phyloP scores from a whole-genome alignment of 2,113 vertebrate genomes.

The Gymnarchus niloticus region DNA sequence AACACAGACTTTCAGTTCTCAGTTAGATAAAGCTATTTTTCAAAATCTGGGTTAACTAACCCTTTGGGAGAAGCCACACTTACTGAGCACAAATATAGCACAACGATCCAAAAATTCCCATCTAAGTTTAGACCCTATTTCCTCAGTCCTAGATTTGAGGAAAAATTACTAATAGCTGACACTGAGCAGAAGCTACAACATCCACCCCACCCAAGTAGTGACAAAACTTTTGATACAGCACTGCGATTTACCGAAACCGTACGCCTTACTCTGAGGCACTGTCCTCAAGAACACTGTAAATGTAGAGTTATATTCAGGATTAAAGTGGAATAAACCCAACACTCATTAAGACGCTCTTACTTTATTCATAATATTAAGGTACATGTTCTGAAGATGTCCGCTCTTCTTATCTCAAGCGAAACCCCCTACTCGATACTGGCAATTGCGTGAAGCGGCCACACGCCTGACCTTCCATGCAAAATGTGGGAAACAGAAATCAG shows the following conservation, averaged over 20 bases:
- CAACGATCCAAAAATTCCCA: constrained; percentile 17
- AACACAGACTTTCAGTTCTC: constrained; percentile 30
- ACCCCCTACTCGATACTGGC: background rate
- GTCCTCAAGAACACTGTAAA: background rate
- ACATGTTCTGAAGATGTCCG: background rate
- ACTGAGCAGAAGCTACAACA: background rate
- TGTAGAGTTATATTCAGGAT: background rate
- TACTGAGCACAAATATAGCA: constrained; percentile 27
- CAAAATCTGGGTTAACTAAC: constrained; percentile 45
- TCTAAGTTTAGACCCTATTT: constrained; percentile 29
- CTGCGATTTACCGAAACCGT: background rate
- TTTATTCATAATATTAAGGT: background rate
- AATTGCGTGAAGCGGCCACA: background rate
- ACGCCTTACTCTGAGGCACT: background rate
- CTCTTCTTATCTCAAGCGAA: background rate
- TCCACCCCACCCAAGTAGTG: background rate
- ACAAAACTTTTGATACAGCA: background rate
- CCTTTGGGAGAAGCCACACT: constrained; percentile 47
- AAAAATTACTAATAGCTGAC: constrained; percentile 18
- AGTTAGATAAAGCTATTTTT: constrained; percentile 33
- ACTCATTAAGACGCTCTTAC: constrained; percentile 1
- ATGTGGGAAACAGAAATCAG: background rate
- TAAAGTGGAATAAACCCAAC: background rate
- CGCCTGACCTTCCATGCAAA: background rate
- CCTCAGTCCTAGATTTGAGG: constrained; percentile 13